A percentile compares a stretch with the other conserved stretches of the same genome.
Evolutionary conservation across 2,797 vertebrate genomes (phyloP).

Genomic region (Hirundo rustica): DNA sequence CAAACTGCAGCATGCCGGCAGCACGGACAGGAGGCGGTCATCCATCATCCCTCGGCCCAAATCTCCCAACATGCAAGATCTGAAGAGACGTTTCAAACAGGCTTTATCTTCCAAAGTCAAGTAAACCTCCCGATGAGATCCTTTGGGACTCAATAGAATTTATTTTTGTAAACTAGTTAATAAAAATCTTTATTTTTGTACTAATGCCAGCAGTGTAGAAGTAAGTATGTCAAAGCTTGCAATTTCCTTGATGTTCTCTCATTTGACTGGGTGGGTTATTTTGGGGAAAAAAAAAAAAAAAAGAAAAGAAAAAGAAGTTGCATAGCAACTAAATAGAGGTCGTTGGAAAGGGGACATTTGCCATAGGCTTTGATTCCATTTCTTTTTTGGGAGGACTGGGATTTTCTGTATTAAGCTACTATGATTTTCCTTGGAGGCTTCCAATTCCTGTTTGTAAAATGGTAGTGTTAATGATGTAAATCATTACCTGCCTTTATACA

Average conservation of each 20-base stretch:
- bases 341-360: not conserved
- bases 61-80: conserved; percentile 84
- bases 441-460: not conserved
- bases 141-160: not conserved
- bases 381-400: not conserved
- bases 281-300: not conserved
- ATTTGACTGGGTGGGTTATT: not conserved
- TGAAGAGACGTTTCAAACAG: conserved; percentile 84
- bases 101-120: conserved; percentile 81
- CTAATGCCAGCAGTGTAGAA: conserved; percentile 44
- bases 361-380: not conserved
- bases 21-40: conserved; percentile 66
- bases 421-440: not conserved
- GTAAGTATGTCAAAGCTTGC: conserved; percentile 28
- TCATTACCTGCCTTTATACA: not conserved
- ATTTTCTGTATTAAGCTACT: not conserved
- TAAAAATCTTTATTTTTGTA: conserved; percentile 81
- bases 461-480: not conserved
- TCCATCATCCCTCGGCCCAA: conserved; percentile 80
- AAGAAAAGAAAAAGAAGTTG: not conserved
- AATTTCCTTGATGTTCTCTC: not conserved
- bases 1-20: conserved; percentile 65
- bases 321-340: not conserved
- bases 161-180: conserved; percentile 58
- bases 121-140: not conserved